Conservation (phyloP, 1,140 invertebrate genomes). For the Neomicropteryx cornuta region DNA sequence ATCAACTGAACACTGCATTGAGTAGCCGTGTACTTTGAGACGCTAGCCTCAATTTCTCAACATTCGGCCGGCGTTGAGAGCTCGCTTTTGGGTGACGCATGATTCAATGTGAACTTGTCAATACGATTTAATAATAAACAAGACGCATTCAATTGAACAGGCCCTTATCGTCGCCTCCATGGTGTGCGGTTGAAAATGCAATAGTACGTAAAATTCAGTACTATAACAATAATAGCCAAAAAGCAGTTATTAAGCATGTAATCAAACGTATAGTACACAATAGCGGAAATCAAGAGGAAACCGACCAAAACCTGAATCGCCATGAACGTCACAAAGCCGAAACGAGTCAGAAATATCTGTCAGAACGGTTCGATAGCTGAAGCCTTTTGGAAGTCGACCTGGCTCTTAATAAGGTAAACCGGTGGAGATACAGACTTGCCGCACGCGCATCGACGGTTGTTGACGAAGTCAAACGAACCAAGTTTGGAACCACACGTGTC, state of each 20-base stretch:
- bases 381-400: slow-evolving; percentile 32
- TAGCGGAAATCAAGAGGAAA: slow-evolving; percentile 5
- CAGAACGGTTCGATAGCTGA: not conserved
- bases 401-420: slow-evolving; percentile 42
- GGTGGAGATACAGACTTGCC: slow-evolving; percentile 36
- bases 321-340: slow-evolving; percentile 30
- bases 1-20: no score
- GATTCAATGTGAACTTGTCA: no score
- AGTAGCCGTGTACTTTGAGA: no score
- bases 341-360: slow-evolving; percentile 22
- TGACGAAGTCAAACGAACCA: slow-evolving; percentile 51
- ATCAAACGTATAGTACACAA: slow-evolving; percentile 18
- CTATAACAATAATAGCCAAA: slow-evolving; percentile 23
- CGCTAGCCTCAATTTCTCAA: no score
- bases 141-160: no score
- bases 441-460: slow-evolving; percentile 46
- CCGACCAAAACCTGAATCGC: slow-evolving; percentile 21
- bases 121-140: no score
- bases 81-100: no score
- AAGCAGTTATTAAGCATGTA: slow-evolving; percentile 31
- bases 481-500: slow-evolving; percentile 42
- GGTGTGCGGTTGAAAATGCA: no score
- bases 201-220: no score
- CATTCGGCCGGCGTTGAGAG: no score
- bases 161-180: no score